Evolutionary conservation across 2,113 vertebrate species (phyloP), one percentile per base, ranked within the genome.

Genomic region (Hassar affinis): DNA sequence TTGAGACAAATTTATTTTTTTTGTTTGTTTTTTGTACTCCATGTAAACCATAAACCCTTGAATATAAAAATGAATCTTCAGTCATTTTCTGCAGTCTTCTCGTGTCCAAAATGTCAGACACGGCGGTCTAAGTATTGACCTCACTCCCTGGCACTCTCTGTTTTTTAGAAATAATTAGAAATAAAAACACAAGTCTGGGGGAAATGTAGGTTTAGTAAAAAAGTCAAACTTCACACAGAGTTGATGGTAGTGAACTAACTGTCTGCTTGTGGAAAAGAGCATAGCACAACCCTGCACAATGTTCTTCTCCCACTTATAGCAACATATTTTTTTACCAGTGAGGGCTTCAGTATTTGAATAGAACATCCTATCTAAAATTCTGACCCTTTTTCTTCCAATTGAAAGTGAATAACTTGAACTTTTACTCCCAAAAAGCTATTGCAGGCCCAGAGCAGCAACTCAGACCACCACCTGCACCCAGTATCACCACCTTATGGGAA

Each of bases 401-500:
- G 20, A 59, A 38, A 42, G 27, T 66, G 6, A 68, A 57, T 68
- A 30, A 82, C 52, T 7, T 71, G 51, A 72, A 30, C 35, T 74
- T 74, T 75, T 33, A 75, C 49, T 2, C 10, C 45, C 12, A 1
- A 93, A 1, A 93, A 98, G 96, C 95, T 45, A 86, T 95, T 77
- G 94, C 92, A 88, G 92, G 93, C 69, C 89, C 93, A 6, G 89
- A 87, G 10, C 76, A 80, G 2, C 90, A 92, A 38, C 89, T 89
- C 84, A 86, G 81, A 79, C 88, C 92, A 90, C 14, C 90, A 78
- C 86, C 85, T 56, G 93, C 90, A 82, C 80, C 90, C 86, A 92
- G 87, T 47, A 84, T 90, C 71, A 94, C 93, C 76, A 95, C 91
- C 38, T 89, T 98, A 59, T 98, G 97, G 97, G 90, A 94, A 62